Percentiles rank a stretch among this genome's conserved stretches.
These are phyloP conservation scores for Rotaria socialis DNA, from an alignment of 2,888 invertebrate genomes.

Conservation along the genomic window DNA sequence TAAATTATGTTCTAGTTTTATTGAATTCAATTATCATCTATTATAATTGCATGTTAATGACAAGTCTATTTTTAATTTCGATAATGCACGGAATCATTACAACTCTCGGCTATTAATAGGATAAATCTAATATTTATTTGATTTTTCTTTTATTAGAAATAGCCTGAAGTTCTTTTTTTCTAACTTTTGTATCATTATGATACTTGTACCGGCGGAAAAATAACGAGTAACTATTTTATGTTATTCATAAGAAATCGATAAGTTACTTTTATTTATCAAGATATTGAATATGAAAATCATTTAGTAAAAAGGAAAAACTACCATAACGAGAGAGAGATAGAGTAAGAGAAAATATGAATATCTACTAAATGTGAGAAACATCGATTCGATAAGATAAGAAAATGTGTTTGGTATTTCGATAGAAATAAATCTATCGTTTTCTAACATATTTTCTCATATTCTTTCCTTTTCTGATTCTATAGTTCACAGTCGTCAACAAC, in stretches of 20 bases:
- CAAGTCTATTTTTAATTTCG: no score
- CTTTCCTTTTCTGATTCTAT: background rate
- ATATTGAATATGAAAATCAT: no score
- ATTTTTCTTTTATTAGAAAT: background rate
- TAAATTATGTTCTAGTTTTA: no score
- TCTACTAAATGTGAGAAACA: background rate
- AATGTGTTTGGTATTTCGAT: background rate
- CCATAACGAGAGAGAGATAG: no score
- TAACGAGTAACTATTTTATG: background rate
- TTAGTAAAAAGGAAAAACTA: no score
- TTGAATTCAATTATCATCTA: no score
- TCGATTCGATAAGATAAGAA: background rate
- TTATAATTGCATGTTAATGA: no score
- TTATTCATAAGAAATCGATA: background rate
- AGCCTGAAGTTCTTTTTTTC: background rate
- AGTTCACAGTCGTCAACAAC: background rate
- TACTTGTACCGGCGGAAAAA: background rate
- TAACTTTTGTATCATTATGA: background rate
- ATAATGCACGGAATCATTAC: background rate
- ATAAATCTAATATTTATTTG: background rate
- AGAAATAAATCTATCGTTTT: no score
- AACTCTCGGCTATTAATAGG: background rate
- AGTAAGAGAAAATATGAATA: background rate
- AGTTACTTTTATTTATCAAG: no score
- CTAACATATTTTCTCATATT: no score